Percentiles rank a stretch among this genome's conserved stretches.
These are phyloP conservation scores for Vulpes ferrilata DNA, from an alignment of 2,113 vertebrate genomes.

Conservation along the genomic window DNA sequence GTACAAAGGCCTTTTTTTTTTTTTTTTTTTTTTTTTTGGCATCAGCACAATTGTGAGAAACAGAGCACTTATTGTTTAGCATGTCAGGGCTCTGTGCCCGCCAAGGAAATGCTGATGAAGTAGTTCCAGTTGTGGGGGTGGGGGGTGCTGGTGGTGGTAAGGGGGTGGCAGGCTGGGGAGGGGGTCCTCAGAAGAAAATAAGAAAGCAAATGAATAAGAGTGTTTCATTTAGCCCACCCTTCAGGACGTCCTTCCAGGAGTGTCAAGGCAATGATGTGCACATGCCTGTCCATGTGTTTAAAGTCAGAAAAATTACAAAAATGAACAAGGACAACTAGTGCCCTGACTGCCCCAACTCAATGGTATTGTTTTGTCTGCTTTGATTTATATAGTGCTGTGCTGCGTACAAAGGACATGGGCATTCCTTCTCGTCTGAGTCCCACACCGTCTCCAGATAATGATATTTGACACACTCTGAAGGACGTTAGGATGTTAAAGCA, in stretches of 20 bases:
- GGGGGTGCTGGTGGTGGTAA: too few relatives aligned
- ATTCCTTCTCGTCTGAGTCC: background rate
- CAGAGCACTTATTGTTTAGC: conserved; percentile 71
- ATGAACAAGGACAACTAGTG: background rate
- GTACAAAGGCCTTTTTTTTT: conserved; percentile 56
- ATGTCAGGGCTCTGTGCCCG: background rate
- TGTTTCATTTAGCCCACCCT: background rate
- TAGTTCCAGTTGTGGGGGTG: background rate
- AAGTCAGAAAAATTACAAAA: background rate
- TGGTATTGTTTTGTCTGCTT: background rate
- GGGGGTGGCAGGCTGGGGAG: too few relatives aligned
- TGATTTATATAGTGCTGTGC: background rate
- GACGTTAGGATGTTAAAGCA: background rate
- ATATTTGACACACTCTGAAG: background rate
- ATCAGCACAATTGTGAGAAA: conserved; percentile 52
- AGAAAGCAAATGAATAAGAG: background rate
- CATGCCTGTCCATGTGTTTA: background rate
- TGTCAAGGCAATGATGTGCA: background rate
- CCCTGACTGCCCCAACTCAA: rapidly evolving
- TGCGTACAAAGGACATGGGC: rapidly evolving
- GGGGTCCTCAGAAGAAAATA: background rate
- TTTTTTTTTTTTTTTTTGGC: conserved; percentile 52
- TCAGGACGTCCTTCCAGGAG: background rate
- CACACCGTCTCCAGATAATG: background rate
- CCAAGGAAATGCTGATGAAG: conserved; percentile 74